Evolutionary conservation across 2,888 invertebrate genomes (phyloP).

Genomic region (Dendrolimus houi): DNA sequence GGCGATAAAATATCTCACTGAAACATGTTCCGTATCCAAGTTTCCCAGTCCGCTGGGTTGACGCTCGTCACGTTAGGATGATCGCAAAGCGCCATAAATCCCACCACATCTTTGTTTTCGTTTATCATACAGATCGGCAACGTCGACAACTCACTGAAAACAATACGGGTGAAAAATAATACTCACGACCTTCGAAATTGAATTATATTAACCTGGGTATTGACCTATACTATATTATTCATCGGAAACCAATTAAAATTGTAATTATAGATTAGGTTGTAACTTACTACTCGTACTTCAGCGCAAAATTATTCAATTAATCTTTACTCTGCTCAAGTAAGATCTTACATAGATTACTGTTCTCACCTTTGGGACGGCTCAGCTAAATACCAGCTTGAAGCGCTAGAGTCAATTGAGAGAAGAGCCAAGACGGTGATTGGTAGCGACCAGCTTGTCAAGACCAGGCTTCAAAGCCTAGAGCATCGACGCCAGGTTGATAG

Average conservation of each 20-base stretch:
- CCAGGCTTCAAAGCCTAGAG: too few species aligned
- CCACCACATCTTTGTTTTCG: slow-evolving; percentile 44
- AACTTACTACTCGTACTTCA: too few species aligned
- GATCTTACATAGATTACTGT: too few species aligned
- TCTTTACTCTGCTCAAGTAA: too few species aligned
- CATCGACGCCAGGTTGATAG: too few species aligned
- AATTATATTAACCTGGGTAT: not conserved
- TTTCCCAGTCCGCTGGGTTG: slow-evolving; percentile 71
- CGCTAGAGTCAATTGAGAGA: too few species aligned
- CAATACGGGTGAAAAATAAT: not conserved
- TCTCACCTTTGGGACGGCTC: too few species aligned
- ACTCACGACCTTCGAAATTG: not conserved
- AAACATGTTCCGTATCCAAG: slow-evolving; percentile 57
- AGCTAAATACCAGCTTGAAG: too few species aligned
- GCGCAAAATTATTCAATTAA: too few species aligned
- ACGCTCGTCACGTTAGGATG: slow-evolving; percentile 76
- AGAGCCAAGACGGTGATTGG: too few species aligned
- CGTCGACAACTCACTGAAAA: slow-evolving; percentile 51
- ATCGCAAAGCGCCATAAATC: slow-evolving; percentile 55
- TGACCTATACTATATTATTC: not conserved
- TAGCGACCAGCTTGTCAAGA: too few species aligned
- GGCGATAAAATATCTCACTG: slow-evolving; percentile 33
- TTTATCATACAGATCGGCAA: slow-evolving; percentile 72
- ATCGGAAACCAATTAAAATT: not conserved
- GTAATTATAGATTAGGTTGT: not conserved